These are phyloP conservation scores for Amphimedon queenslandica DNA, from an alignment of 37 sponge, comb jelly and placozoan genomes.

Conservation along the genomic window DNA sequence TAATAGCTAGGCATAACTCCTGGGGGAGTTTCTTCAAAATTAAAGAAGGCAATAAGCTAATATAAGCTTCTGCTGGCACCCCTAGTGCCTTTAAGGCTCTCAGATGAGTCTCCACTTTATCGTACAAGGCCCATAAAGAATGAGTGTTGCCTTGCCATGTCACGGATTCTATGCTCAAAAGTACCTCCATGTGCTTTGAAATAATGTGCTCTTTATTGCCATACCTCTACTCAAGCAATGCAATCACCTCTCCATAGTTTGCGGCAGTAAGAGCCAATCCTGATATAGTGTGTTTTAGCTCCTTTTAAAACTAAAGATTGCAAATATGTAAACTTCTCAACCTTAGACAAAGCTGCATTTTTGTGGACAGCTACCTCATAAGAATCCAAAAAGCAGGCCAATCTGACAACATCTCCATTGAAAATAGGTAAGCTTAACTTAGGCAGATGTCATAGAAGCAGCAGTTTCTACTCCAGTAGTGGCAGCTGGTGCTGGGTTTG, in stretches of 20 bases:
- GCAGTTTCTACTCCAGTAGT: background rate
- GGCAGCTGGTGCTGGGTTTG: background rate
- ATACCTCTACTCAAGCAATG: background rate
- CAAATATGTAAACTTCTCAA: background rate
- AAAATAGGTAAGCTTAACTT: background rate
- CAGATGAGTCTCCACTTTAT: background rate
- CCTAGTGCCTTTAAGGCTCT: background rate
- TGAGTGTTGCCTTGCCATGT: background rate
- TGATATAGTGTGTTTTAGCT: background rate
- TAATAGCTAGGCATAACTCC: too few species aligned
- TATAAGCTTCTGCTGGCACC: background rate
- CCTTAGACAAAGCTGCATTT: background rate
- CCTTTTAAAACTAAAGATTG: background rate
- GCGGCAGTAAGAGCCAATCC: background rate
- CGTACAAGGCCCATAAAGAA: background rate
- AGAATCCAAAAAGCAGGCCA: background rate
- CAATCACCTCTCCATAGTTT: background rate
- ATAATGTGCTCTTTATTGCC: background rate
- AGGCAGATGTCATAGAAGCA: background rate
- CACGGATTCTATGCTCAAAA: background rate
- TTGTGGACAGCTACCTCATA: background rate
- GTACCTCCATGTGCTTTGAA: background rate
- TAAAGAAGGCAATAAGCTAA: background rate
- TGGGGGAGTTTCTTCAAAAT: background rate
- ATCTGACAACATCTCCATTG: background rate